Evolutionary conservation across 2,113 vertebrate species (phyloP).

Genomic region (Lepisosteus oculatus): DNA sequence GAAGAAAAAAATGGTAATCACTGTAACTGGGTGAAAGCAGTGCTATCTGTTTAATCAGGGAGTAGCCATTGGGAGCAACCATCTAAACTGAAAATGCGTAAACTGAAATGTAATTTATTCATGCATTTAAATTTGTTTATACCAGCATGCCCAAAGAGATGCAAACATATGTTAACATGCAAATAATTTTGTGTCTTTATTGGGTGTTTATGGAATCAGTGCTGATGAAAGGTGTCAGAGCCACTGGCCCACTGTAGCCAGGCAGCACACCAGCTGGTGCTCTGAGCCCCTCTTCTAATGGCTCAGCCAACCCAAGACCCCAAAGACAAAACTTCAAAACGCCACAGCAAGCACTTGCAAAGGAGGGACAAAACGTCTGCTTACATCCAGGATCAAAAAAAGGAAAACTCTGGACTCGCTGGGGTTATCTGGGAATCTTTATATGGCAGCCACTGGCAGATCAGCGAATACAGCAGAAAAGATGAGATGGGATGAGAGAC

Average conservation of each 20-base stretch:
- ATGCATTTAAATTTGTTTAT: constrained; percentile 32
- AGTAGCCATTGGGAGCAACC: constrained; percentile 5
- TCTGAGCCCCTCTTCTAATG: neutral
- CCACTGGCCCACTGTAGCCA: neutral
- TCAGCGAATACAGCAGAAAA: too few species aligned
- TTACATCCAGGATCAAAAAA: too few species aligned
- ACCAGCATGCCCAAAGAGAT: constrained; percentile 18
- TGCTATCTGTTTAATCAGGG: constrained; percentile 16
- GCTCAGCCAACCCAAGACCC: too few species aligned
- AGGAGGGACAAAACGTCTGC: neutral
- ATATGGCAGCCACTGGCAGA: too few species aligned
- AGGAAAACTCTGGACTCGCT: too few species aligned
- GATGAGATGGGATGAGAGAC: too few species aligned
- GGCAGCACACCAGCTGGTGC: neutral
- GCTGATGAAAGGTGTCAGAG: neutral
- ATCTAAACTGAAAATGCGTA: constrained; percentile 18
- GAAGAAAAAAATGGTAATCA: constrained; percentile 32
- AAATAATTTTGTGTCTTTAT: constrained; percentile 8
- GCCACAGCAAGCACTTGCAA: neutral
- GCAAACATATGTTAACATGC: constrained; percentile 29
- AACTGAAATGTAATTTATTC: constrained; percentile 33
- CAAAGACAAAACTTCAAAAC: too few species aligned
- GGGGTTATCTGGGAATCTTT: too few species aligned
- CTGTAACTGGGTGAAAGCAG: constrained; percentile 10
- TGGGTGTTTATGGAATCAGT: neutral